These are phyloP conservation scores for Latheticus oryzae DNA, from an alignment of 2,888 invertebrate genomes.

Conservation along the genomic window DNA sequence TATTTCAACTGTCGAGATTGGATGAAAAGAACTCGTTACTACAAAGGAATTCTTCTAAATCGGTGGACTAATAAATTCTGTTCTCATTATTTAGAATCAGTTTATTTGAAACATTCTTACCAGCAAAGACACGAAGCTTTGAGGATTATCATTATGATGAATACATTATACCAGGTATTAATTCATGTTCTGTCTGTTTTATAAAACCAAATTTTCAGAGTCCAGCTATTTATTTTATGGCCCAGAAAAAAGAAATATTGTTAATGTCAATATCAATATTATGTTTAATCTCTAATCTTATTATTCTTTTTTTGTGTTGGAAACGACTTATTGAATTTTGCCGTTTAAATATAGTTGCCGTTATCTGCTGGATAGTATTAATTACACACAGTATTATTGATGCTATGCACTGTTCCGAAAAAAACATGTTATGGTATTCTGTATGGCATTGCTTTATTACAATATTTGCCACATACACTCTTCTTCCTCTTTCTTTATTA, in stretches of 20 bases:
- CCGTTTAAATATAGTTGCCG: conserved; percentile 90
- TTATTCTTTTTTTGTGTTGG: conserved; percentile 1
- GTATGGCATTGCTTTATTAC: conserved; percentile 9
- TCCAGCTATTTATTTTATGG: no score
- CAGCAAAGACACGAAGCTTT: conserved; percentile 90
- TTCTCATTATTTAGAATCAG: conserved; percentile 79
- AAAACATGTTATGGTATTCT: conserved; percentile 5
- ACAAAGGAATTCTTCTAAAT: conserved; percentile 11
- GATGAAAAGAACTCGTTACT: neutral
- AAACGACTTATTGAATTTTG: conserved; percentile 63
- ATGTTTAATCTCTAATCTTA: conserved; percentile 23
- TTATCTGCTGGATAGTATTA: conserved; percentile 88
- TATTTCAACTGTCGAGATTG: no score
- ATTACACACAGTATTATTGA: conserved; percentile 6
- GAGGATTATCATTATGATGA: conserved; percentile 90
- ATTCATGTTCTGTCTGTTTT: neutral
- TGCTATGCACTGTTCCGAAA: neutral
- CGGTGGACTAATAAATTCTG: conserved; percentile 80
- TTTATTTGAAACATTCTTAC: conserved; percentile 89
- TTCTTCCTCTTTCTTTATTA: conserved; percentile 82
- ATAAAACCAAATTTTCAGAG: neutral
- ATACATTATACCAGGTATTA: conserved; percentile 81
- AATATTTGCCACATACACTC: conserved; percentile 88
- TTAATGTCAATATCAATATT: neutral
- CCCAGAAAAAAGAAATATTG: neutral